Evolutionary conservation across 2,888 invertebrate species (phyloP).

Genomic region (Eupithecia dodoneata): DNA sequence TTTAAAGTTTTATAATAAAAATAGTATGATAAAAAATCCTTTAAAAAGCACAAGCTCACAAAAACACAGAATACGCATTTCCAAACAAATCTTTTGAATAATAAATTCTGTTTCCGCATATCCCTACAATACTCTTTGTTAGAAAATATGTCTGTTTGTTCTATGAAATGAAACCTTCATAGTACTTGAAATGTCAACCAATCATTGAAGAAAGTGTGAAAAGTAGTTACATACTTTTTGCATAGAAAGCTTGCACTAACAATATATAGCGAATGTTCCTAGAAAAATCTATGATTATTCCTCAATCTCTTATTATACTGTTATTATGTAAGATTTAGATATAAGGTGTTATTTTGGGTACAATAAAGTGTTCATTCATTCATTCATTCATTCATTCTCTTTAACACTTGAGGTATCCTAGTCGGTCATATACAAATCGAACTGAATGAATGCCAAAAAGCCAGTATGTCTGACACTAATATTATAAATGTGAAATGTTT

Average conservation of each 20-base stretch:
- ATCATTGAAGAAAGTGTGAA: not conserved
- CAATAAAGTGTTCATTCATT: too few relatives aligned
- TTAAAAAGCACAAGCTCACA: not conserved
- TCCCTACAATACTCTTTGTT: not conserved
- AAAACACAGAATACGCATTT: not conserved
- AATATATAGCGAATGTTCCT: not conserved
- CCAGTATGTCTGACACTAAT: conserved; percentile 3
- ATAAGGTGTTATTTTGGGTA: too few relatives aligned
- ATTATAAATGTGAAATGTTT: too few relatives aligned
- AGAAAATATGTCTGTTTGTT: not conserved
- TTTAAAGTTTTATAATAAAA: not conserved
- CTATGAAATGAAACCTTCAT: not conserved
- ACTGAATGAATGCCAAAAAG: not conserved
- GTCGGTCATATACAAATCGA: not conserved
- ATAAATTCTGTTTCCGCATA: not conserved
- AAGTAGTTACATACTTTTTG: not conserved
- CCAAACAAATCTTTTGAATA: not conserved
- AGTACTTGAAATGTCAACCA: not conserved
- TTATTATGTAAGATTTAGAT: too few relatives aligned
- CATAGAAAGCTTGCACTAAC: not conserved
- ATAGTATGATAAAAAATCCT: not conserved
- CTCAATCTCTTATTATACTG: not conserved
- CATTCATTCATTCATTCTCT: not conserved
- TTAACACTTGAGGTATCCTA: not conserved
- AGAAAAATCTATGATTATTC: not conserved